Percentiles rank a stretch among this genome's conserved stretches.
phyloP scores from a whole-genome alignment of 2,888 invertebrate species.

The Lapara coniferarum region DNA sequence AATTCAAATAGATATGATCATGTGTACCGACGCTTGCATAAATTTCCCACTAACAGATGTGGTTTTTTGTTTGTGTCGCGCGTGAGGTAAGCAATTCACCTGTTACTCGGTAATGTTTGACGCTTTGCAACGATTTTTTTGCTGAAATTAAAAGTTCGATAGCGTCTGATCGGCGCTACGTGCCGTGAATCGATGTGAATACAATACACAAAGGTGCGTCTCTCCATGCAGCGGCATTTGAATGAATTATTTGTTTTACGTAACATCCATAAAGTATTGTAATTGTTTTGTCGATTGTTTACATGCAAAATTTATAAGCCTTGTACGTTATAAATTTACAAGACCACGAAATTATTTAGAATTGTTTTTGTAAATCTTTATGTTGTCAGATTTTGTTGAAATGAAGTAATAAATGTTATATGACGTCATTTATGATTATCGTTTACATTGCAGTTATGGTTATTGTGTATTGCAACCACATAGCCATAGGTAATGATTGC shows the following conservation, averaged over 20 bases:
- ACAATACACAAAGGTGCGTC: conserved; percentile 26
- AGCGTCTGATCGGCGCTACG: conserved; percentile 60
- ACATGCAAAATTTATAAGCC: conserved; percentile 22
- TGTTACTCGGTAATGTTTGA: conserved; percentile 69
- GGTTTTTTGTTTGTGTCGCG: conserved; percentile 64
- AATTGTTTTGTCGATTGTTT: conserved; percentile 24
- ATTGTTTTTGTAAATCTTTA: background rate
- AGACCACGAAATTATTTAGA: conserved; percentile 11
- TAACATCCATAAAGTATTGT: conserved; percentile 24
- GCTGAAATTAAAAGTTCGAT: conserved; percentile 75
- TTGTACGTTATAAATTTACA: conserved; percentile 10
- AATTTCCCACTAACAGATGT: conserved; percentile 73
- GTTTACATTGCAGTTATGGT: background rate
- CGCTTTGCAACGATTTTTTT: conserved; percentile 65
- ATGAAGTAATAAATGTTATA: background rate
- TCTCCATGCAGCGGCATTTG: conserved; percentile 22
- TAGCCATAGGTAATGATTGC: background rate
- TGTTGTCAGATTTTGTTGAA: background rate
- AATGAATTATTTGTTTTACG: conserved; percentile 24
- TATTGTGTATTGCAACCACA: background rate
- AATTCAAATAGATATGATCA: conserved; percentile 80
- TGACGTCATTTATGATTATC: background rate
- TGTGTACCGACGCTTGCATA: conserved; percentile 71
- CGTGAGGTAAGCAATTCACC: conserved; percentile 74
- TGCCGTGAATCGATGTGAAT: conserved; percentile 52